Conservation (phyloP, 1,140 invertebrate genomes). For the Cryptotermes secundus region DNA sequence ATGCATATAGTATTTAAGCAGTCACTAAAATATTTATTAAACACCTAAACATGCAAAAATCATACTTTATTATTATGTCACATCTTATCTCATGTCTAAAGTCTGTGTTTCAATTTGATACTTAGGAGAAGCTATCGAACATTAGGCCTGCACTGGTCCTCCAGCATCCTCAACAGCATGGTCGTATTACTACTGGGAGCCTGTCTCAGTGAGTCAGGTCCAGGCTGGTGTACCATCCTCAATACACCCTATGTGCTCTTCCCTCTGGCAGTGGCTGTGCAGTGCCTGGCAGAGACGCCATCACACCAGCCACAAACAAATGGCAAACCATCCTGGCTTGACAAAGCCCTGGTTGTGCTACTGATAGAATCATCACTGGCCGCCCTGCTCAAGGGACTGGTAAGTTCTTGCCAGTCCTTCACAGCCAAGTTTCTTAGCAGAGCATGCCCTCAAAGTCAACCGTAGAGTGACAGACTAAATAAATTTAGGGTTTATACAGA, state of each 20-base stretch:
- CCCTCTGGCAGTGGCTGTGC: background rate
- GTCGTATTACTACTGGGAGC: conserved; percentile 4
- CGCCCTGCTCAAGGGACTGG: background rate
- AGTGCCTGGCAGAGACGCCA: background rate
- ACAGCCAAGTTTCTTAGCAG: no score
- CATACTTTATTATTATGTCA: no score
- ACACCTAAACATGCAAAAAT: no score
- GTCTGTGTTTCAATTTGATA: background rate
- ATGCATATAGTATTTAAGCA: no score
- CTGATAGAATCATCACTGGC: background rate
- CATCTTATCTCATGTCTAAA: no score
- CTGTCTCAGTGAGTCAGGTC: background rate
- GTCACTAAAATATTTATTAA: no score
- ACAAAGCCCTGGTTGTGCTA: background rate
- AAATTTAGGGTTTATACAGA: no score
- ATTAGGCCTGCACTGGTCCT: background rate
- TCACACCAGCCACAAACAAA: background rate
- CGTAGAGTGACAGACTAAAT: no score
- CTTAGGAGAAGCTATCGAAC: background rate
- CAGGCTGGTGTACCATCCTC: background rate
- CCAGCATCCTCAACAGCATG: conserved; percentile 21
- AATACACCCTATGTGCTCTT: conserved; percentile 24
- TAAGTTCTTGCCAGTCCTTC: background rate
- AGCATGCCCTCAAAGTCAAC: no score
- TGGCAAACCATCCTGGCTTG: conserved; percentile 10